Evolutionary conservation across 2,797 vertebrate species (phyloP).

Genomic region (Tokudaia tokunoshimensis): DNA sequence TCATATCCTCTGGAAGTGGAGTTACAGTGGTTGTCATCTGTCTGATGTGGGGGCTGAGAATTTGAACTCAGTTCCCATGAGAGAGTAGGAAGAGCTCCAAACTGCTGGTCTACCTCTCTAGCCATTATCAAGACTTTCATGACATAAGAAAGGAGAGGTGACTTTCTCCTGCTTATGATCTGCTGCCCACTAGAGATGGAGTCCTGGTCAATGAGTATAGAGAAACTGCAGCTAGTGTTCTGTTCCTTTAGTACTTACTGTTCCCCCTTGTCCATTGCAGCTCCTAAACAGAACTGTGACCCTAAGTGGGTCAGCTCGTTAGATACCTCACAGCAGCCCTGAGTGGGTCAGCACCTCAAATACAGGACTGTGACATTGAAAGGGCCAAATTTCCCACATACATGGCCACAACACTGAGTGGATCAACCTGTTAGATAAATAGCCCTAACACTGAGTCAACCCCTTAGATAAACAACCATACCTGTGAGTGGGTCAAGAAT

Average conservation of each 20-base stretch:
- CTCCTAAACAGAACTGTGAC: background rate
- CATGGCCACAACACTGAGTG: background rate
- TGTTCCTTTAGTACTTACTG: background rate
- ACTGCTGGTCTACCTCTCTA: background rate
- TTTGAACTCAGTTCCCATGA: background rate
- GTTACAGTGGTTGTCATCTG: background rate
- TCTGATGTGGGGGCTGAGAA: background rate
- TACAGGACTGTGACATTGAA: background rate
- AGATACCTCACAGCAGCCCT: background rate
- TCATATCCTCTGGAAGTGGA: background rate
- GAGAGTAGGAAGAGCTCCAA: background rate
- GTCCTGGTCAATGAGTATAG: background rate
- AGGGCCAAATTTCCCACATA: background rate
- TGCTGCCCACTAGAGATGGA: background rate
- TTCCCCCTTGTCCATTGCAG: background rate
- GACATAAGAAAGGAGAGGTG: background rate
- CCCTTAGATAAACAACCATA: background rate
- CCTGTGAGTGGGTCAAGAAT: background rate
- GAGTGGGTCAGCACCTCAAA: background rate
- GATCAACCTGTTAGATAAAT: background rate
- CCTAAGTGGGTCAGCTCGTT: background rate
- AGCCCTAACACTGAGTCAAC: background rate
- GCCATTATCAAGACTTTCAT: background rate
- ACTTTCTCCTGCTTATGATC: background rate
- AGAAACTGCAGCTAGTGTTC: fast-evolving